Evolutionary conservation across 2,797 vertebrate genomes (phyloP).

Genomic region (Myotis pilosus): DNA sequence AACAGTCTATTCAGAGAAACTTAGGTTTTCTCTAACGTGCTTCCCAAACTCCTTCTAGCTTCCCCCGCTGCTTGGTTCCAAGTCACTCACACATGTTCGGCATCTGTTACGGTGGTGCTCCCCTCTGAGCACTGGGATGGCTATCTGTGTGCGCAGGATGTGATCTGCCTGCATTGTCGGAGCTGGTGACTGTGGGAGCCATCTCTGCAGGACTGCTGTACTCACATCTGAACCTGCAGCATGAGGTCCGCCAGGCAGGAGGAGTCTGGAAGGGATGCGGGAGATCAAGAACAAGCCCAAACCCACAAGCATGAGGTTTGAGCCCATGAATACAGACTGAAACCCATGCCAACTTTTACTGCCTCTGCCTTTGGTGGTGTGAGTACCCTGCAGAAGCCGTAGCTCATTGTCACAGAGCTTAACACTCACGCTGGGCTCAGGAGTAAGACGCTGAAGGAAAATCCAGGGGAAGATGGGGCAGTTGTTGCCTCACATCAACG

Average conservation of each 20-base stretch:
- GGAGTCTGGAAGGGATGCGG: neutral
- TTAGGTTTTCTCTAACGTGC: neutral
- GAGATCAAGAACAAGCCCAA: neutral
- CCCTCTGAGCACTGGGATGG: neutral
- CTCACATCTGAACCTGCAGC: neutral
- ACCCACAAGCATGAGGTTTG: neutral
- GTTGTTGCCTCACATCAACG: neutral
- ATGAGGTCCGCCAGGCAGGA: neutral
- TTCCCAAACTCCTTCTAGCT: neutral
- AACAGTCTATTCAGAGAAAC: neutral
- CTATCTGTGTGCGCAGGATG: neutral
- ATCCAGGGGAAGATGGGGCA: neutral
- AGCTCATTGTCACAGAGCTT: neutral
- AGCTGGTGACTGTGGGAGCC: neutral
- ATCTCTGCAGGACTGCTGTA: neutral
- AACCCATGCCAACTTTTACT: neutral
- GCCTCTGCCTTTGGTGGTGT: neutral
- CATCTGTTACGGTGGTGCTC: neutral
- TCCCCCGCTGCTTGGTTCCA: neutral
- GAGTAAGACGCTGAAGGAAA: neutral
- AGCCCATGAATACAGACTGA: neutral
- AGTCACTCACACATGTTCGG: neutral
- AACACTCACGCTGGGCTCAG: neutral
- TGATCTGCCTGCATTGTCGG: neutral
- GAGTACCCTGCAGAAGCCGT: neutral